A percentile compares a stretch with the other conserved stretches of the same genome.
Conservation (phyloP, 2,797 vertebrate genomes). For the Ataeniobius toweri region DNA sequence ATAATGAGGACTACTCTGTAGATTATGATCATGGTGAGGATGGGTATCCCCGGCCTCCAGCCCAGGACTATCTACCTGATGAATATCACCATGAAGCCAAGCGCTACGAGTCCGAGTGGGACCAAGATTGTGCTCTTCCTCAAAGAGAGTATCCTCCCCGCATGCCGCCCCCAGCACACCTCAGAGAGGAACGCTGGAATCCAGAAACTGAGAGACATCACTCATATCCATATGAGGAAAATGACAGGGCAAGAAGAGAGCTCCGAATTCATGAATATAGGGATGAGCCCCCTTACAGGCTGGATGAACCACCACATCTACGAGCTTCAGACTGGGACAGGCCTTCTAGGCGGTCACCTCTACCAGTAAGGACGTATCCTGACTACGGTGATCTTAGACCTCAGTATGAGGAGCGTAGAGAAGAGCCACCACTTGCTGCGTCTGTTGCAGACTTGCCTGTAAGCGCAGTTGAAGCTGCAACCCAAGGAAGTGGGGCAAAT, state of each 20-base stretch:
- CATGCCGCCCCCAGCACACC: conserved; percentile 82
- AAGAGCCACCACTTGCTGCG: conserved; percentile 62
- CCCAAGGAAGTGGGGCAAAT: conserved; percentile 78
- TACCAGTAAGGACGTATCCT: conserved; percentile 74
- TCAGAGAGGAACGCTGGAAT: conserved; percentile 86
- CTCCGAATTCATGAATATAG: conserved; percentile 84
- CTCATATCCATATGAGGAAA: conserved; percentile 84
- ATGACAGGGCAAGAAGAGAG: conserved; percentile 84
- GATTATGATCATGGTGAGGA: conserved; percentile 78
- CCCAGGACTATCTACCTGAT: conserved; percentile 80
- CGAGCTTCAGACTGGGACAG: conserved; percentile 83
- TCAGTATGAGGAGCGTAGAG: conserved; percentile 70
- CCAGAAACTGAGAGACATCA: conserved; percentile 82
- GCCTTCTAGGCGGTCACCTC: conserved; percentile 74
- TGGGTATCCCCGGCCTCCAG: conserved; percentile 79
- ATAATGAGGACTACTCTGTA: conserved; percentile 62
- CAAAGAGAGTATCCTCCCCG: conserved; percentile 78
- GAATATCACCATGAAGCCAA: conserved; percentile 76
- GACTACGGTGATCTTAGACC: conserved; percentile 64
- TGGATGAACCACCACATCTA: conserved; percentile 76
- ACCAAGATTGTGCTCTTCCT: conserved; percentile 76
- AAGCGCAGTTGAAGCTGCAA: conserved; percentile 70
- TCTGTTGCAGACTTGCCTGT: conserved; percentile 75
- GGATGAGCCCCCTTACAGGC: conserved; percentile 81
- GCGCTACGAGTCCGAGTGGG: conserved; percentile 82